A percentile compares a stretch with the other conserved stretches of the same genome.
Evolutionary conservation across 35 echinoderm and acorn worm genomes (phyloP).

Genomic region (Heliocidaris erythrogramma): DNA sequence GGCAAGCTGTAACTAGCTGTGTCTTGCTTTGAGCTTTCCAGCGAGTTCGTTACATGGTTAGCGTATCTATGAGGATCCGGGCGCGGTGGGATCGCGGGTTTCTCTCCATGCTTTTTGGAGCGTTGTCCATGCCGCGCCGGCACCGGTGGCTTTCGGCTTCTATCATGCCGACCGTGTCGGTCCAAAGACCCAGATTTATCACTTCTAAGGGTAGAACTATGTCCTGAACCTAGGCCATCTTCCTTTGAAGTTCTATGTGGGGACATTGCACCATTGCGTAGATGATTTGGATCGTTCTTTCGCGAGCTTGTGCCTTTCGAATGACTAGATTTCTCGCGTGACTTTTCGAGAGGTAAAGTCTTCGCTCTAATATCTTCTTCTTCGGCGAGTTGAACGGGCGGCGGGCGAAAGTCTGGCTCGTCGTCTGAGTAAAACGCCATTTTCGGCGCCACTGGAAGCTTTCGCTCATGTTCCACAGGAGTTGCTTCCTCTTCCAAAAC

Average conservation of each 20-base stretch:
- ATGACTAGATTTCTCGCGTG: conserved; percentile 12
- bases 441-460: conserved; percentile 64
- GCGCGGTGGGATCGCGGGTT: not conserved
- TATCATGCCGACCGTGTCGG: conserved; percentile 29
- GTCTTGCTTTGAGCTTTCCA: conserved; percentile 14
- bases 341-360: conserved; percentile 30
- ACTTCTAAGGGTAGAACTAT: conserved; percentile 30
- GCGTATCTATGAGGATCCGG: not conserved
- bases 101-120: conserved; percentile 30
- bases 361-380: not conserved
- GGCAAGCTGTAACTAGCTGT: conserved; percentile 7
- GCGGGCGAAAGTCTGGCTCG: conserved; percentile 25
- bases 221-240: conserved; percentile 14
- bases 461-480: conserved; percentile 39
- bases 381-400: not conserved
- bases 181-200: conserved; percentile 29
- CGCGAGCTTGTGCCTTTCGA: conserved; percentile 24
- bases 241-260: conserved; percentile 20
- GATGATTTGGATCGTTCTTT: conserved; percentile 46
- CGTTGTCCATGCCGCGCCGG: not conserved
- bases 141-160: conserved; percentile 15
- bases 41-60: conserved; percentile 13
- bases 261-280: conserved; percentile 37
- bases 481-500: not conserved
- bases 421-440: conserved; percentile 53